Conservation (phyloP, 1,140 invertebrate species). For the Proctacanthus coquilletti region DNA sequence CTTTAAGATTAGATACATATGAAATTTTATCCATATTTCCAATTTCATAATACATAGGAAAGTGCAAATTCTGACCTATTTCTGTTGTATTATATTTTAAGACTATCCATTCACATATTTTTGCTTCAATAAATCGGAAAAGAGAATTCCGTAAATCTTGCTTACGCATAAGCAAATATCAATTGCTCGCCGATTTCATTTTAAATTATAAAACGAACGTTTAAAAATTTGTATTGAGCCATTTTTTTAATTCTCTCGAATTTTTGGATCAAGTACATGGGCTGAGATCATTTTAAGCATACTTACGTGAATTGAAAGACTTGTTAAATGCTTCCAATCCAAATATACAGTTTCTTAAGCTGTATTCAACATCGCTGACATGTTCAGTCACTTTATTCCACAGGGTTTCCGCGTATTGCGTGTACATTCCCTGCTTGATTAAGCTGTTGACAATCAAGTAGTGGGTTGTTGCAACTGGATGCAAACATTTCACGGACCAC, state of each 20-base stretch:
- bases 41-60: too few species aligned
- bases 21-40: too few species aligned
- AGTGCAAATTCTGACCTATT: too few species aligned
- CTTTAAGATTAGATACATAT: too few species aligned
- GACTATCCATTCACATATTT: too few species aligned
- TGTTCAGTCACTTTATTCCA: slow-evolving; percentile 24
- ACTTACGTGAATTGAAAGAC: slow-evolving; percentile 16
- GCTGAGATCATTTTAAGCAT: too few species aligned
- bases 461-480: slow-evolving; percentile 17
- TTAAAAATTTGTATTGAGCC: too few species aligned
- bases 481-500: slow-evolving; percentile 31
- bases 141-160: too few species aligned
- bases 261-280: background rate
- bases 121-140: too few species aligned
- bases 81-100: too few species aligned
- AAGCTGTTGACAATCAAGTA: slow-evolving; percentile 27
- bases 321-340: slow-evolving; percentile 24
- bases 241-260: too few species aligned
- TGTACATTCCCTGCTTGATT: slow-evolving; percentile 29
- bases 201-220: background rate
- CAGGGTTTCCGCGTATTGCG: slow-evolving; percentile 23
- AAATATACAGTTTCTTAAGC: slow-evolving; percentile 19
- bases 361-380: slow-evolving; percentile 20
- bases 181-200: background rate
- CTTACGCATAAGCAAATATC: too few species aligned